A percentile compares a stretch with the other conserved stretches of the same genome.
Evolutionary conservation across 2,888 invertebrate genomes (phyloP).

Genomic region (Thera britannica): DNA sequence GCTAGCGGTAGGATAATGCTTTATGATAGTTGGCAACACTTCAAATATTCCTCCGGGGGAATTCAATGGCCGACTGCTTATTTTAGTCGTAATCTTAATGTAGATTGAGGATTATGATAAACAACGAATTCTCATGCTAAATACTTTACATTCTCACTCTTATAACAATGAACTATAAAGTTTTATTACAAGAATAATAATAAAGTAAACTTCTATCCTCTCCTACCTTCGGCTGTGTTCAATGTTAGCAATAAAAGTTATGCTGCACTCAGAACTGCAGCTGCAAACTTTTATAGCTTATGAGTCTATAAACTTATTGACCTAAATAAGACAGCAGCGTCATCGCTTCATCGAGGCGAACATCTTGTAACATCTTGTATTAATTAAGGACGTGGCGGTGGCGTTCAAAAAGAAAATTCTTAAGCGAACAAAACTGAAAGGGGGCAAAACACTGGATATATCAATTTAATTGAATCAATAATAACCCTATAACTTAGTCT

Average conservation of each 20-base stretch:
- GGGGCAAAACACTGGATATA: not conserved
- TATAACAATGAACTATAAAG: conserved; percentile 22
- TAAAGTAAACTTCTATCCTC: not conserved
- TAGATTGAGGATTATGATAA: conserved; percentile 25
- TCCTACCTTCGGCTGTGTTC: not conserved
- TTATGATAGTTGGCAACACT: conserved; percentile 51
- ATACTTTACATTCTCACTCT: conserved; percentile 13
- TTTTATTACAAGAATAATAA: not conserved
- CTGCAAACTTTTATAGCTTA: conserved; percentile 70
- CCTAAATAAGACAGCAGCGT: conserved; percentile 76
- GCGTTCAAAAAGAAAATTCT: conserved; percentile 46
- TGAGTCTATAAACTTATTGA: conserved; percentile 65
- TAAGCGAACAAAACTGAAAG: not conserved
- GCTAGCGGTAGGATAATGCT: conserved; percentile 39
- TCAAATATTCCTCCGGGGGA: conserved; percentile 47
- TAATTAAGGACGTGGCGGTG: conserved; percentile 57
- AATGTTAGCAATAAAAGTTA: not conserved
- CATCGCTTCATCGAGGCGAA: conserved; percentile 63
- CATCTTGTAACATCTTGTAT: conserved; percentile 60
- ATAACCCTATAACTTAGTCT: no score
- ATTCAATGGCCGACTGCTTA: conserved; percentile 47
- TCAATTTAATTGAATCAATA: not conserved
- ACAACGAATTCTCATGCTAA: conserved; percentile 13
- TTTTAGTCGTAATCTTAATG: conserved; percentile 40
- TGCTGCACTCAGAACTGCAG: conserved; percentile 16